Base-by-base conservation (phyloP, 2,797 vertebrate genomes). In the Psittacula derbiana region DNA sequence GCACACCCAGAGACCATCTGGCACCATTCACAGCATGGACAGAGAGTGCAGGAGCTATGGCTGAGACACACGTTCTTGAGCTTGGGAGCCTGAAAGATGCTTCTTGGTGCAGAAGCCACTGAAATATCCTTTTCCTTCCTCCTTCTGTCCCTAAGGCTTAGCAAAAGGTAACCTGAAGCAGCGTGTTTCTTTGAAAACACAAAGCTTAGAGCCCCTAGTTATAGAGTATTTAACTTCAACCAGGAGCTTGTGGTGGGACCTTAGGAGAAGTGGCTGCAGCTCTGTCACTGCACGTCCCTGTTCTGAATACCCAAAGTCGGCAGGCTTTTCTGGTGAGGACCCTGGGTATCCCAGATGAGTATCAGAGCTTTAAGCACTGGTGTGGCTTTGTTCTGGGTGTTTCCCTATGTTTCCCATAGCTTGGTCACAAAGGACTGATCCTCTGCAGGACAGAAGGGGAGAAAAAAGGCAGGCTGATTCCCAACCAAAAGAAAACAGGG, bases 1-100 rank as follows among this genome's bases (percentile, higher is more conserved):
- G 60, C 61, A 30, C 41, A 28, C 31, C 40, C n/a, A 1, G 71
- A 79, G 43, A 46, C 21, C 15, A 2, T 20, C 58, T 73, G 73
- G 64, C 61, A 66, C 40, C 31, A 14, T 44, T 43, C 0, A 1
- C 0, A 5, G 30, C 28, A 12, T 0, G 13, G 78, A 6, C 16
- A 40, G 33, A 55, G 57, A 46, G 38, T 57, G 46, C 10, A 10
- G 80, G 61, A 52, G 43, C 4, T 2, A n/a, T 33, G 80, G 57
- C 41, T 0, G 0, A 11, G 61, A 27, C 19, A 75, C 15, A 10
- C 1, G 5, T 11, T 55, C 61, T 43, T 6, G 11, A 43, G 33
- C 13, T 43, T 28, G 58, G 30, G 57, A 58, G 21, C 7, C 31
- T 17, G 27, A 0, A 3, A 67, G 62, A 49, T 47, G 66, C 5